Evolutionary conservation across 2,797 vertebrate species (phyloP).

Genomic region (Channallabes apus): DNA sequence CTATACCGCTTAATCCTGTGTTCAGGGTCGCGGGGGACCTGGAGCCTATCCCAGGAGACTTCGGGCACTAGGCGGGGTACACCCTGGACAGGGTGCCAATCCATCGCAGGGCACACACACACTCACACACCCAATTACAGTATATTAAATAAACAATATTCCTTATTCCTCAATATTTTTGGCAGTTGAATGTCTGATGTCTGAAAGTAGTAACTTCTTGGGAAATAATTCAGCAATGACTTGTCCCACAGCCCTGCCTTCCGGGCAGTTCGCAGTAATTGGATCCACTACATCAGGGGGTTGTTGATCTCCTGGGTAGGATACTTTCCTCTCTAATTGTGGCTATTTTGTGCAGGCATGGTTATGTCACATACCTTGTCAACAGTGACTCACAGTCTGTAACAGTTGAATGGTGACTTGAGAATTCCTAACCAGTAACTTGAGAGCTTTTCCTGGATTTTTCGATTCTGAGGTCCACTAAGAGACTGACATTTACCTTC

Average conservation of each 20-base stretch:
- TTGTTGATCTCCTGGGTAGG: conserved; percentile 5
- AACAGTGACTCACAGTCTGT: not conserved
- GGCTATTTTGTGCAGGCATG: not conserved
- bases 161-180: not conserved
- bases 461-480: not conserved
- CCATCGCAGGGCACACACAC: too few relatives aligned
- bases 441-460: not conserved
- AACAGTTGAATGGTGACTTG: not conserved
- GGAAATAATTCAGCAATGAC: not conserved
- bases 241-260: not conserved
- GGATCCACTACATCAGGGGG: not conserved
- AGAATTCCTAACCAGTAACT: not conserved
- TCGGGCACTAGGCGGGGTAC: too few relatives aligned
- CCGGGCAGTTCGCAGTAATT: not conserved
- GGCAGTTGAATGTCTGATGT: not conserved
- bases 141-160: too few relatives aligned
- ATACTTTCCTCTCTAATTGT: conserved; percentile 1
- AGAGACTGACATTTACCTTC: not conserved
- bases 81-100: too few relatives aligned
- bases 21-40: too few relatives aligned
- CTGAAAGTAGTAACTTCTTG: not conserved
- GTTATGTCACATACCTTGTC: conserved; percentile 2
- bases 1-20: too few relatives aligned
- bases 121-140: too few relatives aligned
- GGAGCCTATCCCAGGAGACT: too few relatives aligned